phyloP scores from a whole-genome alignment of 2,888 invertebrate species.

The Lepidocyrtinus sp. region DNA sequence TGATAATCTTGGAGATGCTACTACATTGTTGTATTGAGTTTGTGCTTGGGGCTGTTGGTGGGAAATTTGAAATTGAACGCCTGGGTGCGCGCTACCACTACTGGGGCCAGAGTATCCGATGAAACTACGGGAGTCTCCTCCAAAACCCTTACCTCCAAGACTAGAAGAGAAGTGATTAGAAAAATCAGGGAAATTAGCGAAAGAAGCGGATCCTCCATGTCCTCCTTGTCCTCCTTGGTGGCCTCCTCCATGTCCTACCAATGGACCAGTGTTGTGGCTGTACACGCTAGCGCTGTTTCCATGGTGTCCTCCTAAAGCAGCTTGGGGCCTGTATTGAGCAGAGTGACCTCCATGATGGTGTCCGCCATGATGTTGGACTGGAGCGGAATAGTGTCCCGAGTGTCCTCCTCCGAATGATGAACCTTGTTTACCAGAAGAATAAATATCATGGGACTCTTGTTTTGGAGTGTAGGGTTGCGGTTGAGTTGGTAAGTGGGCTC shows the following conservation, averaged over 20 bases:
- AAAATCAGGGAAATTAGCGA: constrained; percentile 43
- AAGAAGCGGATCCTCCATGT: constrained; percentile 8
- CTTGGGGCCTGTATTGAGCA: constrained; percentile 3
- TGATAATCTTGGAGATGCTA: constrained; percentile 19
- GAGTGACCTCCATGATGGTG: constrained; percentile 33
- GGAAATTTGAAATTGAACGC: background rate
- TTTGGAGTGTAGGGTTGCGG: constrained; percentile 61
- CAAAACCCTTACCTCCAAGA: constrained; percentile 19
- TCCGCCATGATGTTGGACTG: too few relatives aligned
- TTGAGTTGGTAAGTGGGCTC: constrained; percentile 66
- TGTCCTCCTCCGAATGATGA: constrained; percentile 17
- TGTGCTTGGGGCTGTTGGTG: constrained; percentile 15
- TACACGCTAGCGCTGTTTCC: background rate
- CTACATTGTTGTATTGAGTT: constrained; percentile 21
- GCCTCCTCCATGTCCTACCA: background rate
- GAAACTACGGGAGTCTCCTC: background rate
- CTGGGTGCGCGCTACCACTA: background rate
- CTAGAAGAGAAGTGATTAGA: constrained; percentile 29
- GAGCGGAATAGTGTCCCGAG: constrained; percentile 33
- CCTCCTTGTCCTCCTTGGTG: constrained; percentile 13
- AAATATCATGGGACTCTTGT: constrained; percentile 37
- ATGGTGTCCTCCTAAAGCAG: background rate
- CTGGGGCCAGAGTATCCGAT: background rate
- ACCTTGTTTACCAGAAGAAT: constrained; percentile 45
- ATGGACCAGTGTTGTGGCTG: constrained; percentile 2